Conservation (phyloP, 2,113 vertebrate genomes). For the Onychostruthus taczanowskii region DNA sequence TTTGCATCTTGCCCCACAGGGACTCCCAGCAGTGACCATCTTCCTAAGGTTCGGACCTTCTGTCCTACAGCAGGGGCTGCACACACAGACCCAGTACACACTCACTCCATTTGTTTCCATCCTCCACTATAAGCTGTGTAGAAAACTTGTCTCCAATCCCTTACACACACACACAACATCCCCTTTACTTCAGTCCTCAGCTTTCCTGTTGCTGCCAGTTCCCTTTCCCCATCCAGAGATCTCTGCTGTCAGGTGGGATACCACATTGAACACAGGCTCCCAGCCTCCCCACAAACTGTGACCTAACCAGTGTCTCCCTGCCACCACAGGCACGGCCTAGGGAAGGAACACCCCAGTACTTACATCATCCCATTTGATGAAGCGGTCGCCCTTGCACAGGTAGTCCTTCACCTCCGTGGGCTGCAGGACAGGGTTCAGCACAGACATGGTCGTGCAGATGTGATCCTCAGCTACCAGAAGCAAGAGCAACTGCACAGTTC, state of each 20-base stretch:
- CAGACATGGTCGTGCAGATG: conserved; percentile 75
- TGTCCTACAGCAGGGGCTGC: not conserved
- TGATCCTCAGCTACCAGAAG: not conserved
- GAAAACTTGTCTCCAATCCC: not conserved
- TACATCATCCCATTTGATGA: conserved; percentile 96
- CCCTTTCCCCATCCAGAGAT: not conserved
- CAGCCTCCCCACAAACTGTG: not conserved
- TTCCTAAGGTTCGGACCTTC: not conserved
- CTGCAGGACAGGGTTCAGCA: conserved; percentile 78
- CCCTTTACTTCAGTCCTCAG: not conserved
- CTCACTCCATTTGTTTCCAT: not conserved
- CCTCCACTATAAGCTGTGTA: not conserved
- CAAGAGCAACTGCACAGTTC: not conserved
- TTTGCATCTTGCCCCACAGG: not conserved
- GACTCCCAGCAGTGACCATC: rapidly evolving
- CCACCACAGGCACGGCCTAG: not conserved
- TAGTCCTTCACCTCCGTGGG: conserved; percentile 85
- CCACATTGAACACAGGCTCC: not conserved
- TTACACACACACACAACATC: not conserved
- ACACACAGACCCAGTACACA: not conserved
- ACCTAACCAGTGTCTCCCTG: not conserved
- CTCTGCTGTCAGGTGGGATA: not conserved
- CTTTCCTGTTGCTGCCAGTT: not conserved
- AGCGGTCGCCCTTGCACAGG: conserved; percentile 89
- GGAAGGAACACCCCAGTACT: conserved; percentile 59